Conservation (phyloP, 2,113 vertebrate species). For the Mesoclemmys tuberculata region DNA sequence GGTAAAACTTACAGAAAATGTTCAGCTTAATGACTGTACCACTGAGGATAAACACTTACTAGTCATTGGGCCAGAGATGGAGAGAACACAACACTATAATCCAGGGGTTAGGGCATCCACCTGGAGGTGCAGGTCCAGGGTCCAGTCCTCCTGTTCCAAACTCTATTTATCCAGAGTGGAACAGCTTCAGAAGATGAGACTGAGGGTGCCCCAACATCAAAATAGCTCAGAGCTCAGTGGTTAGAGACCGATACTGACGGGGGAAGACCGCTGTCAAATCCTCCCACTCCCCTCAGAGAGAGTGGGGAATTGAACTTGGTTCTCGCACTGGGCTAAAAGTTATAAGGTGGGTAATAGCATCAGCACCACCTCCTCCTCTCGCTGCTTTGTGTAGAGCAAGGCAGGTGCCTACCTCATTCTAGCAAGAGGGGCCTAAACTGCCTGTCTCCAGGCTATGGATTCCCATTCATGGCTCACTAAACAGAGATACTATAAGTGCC, state of each 20-base stretch:
- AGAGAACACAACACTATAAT: neutral
- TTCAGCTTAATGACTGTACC: neutral
- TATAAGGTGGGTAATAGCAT: too few species aligned
- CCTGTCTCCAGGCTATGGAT: too few species aligned
- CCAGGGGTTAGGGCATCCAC: neutral
- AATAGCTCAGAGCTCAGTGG: neutral
- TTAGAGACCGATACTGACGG: neutral
- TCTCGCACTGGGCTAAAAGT: neutral
- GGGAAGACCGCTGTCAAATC: neutral
- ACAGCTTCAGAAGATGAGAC: neutral
- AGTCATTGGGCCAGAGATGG: neutral
- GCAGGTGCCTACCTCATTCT: too few species aligned
- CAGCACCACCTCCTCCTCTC: too few species aligned
- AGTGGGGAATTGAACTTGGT: too few species aligned
- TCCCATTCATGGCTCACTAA: too few species aligned
- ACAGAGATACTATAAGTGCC: too few species aligned
- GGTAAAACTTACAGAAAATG: neutral
- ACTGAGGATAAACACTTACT: neutral
- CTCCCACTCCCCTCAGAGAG: neutral
- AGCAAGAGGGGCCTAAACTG: too few species aligned
- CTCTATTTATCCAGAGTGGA: neutral
- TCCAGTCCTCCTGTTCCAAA: neutral
- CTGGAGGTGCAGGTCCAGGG: neutral
- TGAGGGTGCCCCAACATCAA: neutral
- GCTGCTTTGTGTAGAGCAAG: too few species aligned